phyloP scores from a whole-genome alignment of 1,140 invertebrate genomes.

The Pseudomyrmex dendroicus region DNA sequence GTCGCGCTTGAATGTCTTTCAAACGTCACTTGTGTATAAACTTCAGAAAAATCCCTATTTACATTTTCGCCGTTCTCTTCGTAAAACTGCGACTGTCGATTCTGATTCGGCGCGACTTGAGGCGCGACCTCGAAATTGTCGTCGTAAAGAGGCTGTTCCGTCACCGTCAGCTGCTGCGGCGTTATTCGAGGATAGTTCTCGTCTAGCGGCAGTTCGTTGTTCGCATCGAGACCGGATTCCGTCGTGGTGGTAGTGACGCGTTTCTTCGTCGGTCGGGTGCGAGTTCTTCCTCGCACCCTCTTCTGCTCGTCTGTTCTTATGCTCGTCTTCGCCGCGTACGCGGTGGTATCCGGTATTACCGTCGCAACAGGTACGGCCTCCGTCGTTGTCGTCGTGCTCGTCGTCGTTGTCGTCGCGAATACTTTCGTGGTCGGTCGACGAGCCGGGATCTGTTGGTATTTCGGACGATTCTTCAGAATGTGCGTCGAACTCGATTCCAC shows the following conservation, averaged over 20 bases:
- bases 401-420: conserved; percentile 19
- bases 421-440: conserved; percentile 73
- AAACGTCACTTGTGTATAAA: background rate
- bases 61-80: conserved; percentile 70
- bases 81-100: conserved; percentile 37
- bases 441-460: conserved; percentile 74
- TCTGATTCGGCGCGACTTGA: conserved; percentile 36
- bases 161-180: conserved; percentile 40
- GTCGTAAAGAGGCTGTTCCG: conserved; percentile 66
- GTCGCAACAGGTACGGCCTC: conserved; percentile 68
- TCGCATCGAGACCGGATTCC: conserved; percentile 75
- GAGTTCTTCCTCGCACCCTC: conserved; percentile 71
- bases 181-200: conserved; percentile 80
- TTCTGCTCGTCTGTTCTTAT: conserved; percentile 69
- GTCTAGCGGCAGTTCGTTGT: conserved; percentile 81
- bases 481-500: conserved; percentile 74
- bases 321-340: conserved; percentile 69
- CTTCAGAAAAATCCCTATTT: conserved; percentile 37
- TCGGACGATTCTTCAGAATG: conserved; percentile 78
- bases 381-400: conserved; percentile 56
- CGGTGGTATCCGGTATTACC: conserved; percentile 64
- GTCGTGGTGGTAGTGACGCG: conserved; percentile 74
- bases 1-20: background rate
- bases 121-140: conserved; percentile 66
- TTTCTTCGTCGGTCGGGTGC: conserved; percentile 74